Evolutionary conservation across 2,888 invertebrate species (phyloP).

Genomic region (Bembecia ichneumoniformis): DNA sequence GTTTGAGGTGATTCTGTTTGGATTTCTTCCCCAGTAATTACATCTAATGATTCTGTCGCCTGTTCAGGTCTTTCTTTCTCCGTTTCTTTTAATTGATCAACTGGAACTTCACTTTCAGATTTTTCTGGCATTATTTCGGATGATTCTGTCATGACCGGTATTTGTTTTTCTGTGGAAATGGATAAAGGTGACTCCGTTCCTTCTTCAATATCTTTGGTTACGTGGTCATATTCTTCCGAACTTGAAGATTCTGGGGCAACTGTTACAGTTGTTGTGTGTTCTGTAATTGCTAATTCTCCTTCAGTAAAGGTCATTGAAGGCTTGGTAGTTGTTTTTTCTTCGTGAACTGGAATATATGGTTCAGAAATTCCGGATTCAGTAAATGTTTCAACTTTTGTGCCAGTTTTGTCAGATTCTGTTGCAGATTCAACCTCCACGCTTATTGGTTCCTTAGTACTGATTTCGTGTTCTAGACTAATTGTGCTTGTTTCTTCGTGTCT

Average conservation of each 20-base stretch:
- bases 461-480: not conserved
- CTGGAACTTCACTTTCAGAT: conserved; percentile 2
- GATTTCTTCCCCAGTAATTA: not conserved
- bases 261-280: conserved; percentile 1
- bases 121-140: conserved; percentile 4
- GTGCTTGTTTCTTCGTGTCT: too few species aligned
- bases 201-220: conserved; percentile 5
- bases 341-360: not conserved
- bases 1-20: conserved; percentile 5
- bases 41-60: too few species aligned
- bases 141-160: conserved; percentile 1
- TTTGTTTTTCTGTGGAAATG: conserved; percentile 2
- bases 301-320: not conserved
- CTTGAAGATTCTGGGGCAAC: not conserved
- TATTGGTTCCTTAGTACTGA: not conserved
- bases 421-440: not conserved
- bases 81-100: conserved; percentile 1
- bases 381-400: not conserved
- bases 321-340: not conserved
- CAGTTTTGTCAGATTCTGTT: not conserved
- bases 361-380: not conserved
- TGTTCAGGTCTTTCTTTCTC: not conserved
- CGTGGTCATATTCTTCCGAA: not conserved
- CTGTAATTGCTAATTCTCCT: conserved; percentile 5
- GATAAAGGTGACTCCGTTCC: conserved; percentile 7